phyloP scores from a whole-genome alignment of 2,113 vertebrate genomes.

The Montifringilla adamsi region DNA sequence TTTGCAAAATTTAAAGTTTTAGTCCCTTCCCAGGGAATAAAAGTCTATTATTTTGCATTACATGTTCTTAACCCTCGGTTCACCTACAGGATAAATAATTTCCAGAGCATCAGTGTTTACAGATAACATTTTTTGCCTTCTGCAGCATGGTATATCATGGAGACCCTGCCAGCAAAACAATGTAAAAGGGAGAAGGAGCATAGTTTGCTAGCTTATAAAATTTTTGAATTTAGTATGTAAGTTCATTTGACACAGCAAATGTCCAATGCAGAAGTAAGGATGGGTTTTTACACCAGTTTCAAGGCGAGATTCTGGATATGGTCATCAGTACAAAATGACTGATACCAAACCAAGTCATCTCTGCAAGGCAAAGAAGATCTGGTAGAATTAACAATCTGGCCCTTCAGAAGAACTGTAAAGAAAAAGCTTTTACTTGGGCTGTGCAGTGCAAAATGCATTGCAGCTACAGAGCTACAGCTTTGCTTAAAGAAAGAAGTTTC shows the following conservation, averaged over 20 bases:
- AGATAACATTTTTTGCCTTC: background rate
- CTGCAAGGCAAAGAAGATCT: background rate
- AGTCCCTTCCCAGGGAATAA: background rate
- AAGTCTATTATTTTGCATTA: background rate
- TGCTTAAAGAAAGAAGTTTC: background rate
- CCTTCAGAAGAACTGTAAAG: background rate
- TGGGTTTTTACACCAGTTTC: background rate
- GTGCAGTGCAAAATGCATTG: background rate
- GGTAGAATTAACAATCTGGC: background rate
- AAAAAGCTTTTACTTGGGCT: background rate
- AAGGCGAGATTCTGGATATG: background rate
- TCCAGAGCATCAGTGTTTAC: background rate
- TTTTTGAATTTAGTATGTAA: fast-evolving
- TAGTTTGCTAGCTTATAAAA: background rate
- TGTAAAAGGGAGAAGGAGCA: background rate
- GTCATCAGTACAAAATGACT: background rate
- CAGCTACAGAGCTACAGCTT: background rate
- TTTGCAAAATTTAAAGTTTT: background rate
- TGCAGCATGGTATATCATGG: background rate
- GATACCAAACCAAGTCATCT: background rate
- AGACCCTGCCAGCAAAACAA: background rate
- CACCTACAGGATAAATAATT: background rate
- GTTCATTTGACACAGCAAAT: background rate
- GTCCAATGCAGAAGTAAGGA: background rate
- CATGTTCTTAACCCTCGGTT: background rate